phyloP scores from a whole-genome alignment of 1,140 invertebrate species.

The Drosophila busckii region DNA sequence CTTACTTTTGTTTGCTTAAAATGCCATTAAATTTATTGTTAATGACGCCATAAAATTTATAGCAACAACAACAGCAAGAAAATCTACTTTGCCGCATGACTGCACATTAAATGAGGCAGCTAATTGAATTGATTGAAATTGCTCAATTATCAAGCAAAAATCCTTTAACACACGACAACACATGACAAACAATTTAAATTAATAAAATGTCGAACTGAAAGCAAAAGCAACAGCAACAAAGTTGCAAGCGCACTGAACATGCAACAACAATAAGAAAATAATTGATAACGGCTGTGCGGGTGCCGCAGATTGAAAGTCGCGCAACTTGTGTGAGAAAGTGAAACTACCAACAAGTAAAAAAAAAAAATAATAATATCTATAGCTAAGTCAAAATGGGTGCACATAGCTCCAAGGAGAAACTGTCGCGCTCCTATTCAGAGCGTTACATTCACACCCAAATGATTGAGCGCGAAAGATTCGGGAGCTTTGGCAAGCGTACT shows the following conservation, averaged over 20 bases:
- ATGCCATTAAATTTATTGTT: conserved; percentile 40
- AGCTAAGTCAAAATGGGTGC: conserved; percentile 81
- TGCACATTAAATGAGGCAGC: conserved; percentile 39
- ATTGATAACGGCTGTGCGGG: conserved; percentile 61
- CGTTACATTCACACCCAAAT: conserved; percentile 78
- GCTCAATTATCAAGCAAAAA: conserved; percentile 42
- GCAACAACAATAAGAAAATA: conserved; percentile 57
- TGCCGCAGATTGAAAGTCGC: conserved; percentile 18
- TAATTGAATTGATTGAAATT: conserved; percentile 60
- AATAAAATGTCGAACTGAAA: conserved; percentile 50
- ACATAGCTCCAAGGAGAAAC: conserved; percentile 85
- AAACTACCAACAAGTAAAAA: conserved; percentile 38
- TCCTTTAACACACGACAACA: no score
- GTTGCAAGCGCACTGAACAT: no score
- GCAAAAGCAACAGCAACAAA: conserved; percentile 19
- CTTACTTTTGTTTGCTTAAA: conserved; percentile 22
- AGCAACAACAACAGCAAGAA: conserved; percentile 1
- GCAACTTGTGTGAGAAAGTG: conserved; percentile 53
- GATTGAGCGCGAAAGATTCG: conserved; percentile 81
- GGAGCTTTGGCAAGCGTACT: conserved; percentile 80
- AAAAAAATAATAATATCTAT: conserved; percentile 14
- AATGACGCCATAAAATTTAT: conserved; percentile 38
- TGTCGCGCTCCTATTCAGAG: conserved; percentile 82
- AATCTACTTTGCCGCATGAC: conserved; percentile 11
- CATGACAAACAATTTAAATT: conserved; percentile 5